Evolutionary conservation across 2,113 vertebrate genomes (phyloP).

Genomic region (Mormyrus iriodes): DNA sequence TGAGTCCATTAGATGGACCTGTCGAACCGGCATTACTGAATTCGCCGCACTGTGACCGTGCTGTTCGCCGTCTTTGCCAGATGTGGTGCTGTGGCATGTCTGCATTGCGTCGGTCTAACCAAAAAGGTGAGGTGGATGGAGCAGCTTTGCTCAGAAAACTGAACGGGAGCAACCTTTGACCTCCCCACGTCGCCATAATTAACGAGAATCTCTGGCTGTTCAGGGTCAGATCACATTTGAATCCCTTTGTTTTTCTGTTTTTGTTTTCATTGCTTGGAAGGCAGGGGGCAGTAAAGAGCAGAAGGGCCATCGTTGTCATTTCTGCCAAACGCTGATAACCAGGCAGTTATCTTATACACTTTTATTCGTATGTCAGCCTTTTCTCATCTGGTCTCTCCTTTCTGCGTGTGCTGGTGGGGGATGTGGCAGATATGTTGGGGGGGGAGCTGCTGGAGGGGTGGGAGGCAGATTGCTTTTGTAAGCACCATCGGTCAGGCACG

Average conservation of each 20-base stretch:
- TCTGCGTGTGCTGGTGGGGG: slow-evolving; percentile 80
- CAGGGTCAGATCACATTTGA: neutral
- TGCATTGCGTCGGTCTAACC: neutral
- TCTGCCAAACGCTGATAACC: slow-evolving; percentile 78
- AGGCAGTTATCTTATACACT: slow-evolving; percentile 83
- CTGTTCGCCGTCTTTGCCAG: neutral
- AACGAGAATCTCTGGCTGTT: neutral
- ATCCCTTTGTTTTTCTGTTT: neutral
- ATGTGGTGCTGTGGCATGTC: neutral
- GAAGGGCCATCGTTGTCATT: slow-evolving; percentile 51
- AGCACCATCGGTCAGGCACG: slow-evolving; percentile 76
- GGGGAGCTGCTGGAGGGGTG: slow-evolving; percentile 53
- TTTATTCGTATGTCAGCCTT: slow-evolving; percentile 93
- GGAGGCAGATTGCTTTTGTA: slow-evolving; percentile 78
- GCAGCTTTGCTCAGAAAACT: neutral
- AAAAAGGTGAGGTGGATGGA: neutral
- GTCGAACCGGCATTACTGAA: neutral
- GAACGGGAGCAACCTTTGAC: neutral
- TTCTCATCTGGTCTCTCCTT: slow-evolving; percentile 96
- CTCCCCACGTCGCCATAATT: neutral
- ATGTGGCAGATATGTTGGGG: slow-evolving; percentile 60
- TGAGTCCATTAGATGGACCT: neutral
- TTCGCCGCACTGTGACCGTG: neutral
- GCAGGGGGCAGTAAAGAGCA: neutral
- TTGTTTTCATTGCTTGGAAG: neutral